These are phyloP conservation scores for rat (Rattus norvegicus) DNA, from an alignment of 2,113 vertebrate genomes.

Conservation along the genomic window GRCr8 NC_086028.1:40246501-40247000, in stretches of 20 bases:
- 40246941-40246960: neutral
- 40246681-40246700: neutral
- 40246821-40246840: neutral
- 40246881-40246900: neutral
- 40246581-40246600: neutral
- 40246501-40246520: neutral
- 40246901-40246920: neutral
- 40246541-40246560: neutral
- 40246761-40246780: accelerated
- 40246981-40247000: neutral
- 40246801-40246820: neutral
- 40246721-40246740: neutral
- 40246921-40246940: neutral
- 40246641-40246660: neutral
- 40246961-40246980: neutral
- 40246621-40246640: neutral
- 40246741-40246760: neutral
- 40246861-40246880: neutral
- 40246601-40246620: no score
- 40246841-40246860: neutral
- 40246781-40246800: neutral
- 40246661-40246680: neutral
- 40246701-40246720: neutral
- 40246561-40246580: neutral
- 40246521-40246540: neutral